phyloP scores from a whole-genome alignment of 2,797 vertebrate species.

The Phylloscopus collybita region DNA sequence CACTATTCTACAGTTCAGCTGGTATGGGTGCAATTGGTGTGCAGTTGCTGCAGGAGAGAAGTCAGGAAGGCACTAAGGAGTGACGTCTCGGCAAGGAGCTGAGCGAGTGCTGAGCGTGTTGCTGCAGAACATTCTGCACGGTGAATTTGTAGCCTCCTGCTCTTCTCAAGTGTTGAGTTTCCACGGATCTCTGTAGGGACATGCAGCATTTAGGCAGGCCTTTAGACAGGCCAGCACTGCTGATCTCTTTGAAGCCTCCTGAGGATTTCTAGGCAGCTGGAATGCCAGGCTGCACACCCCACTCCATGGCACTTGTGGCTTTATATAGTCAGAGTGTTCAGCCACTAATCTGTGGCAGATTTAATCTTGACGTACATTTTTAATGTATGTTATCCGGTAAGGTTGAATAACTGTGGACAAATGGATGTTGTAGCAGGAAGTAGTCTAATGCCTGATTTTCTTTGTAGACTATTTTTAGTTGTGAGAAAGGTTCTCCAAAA shows the following conservation, averaged over 20 bases:
- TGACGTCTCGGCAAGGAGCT: background rate
- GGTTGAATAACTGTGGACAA: conserved; percentile 41
- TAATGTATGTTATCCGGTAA: conserved; percentile 48
- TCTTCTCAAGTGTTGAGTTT: background rate
- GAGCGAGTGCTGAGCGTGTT: background rate
- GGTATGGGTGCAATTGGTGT: accelerated
- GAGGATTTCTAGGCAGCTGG: conserved; percentile 63
- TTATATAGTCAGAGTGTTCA: conserved; percentile 61
- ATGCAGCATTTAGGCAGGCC: background rate
- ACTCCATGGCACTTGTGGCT: conserved; percentile 29
- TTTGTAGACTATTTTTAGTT: conserved; percentile 55
- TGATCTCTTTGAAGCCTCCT: conserved; percentile 40
- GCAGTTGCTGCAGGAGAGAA: background rate
- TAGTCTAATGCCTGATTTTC: conserved; percentile 29
- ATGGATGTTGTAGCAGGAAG: conserved; percentile 48
- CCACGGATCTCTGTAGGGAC: background rate
- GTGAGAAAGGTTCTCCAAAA: background rate
- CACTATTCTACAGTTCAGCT: background rate
- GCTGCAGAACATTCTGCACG: background rate
- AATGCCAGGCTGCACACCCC: background rate
- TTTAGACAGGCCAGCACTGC: background rate
- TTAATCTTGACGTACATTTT: conserved; percentile 44
- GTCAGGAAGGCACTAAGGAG: background rate
- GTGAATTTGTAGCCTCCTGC: background rate
- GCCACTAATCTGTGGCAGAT: conserved; percentile 24